A percentile compares a stretch with the other conserved stretches of the same genome.
Conservation (phyloP, 2,797 vertebrate genomes). For the Diceros bicornis region DNA sequence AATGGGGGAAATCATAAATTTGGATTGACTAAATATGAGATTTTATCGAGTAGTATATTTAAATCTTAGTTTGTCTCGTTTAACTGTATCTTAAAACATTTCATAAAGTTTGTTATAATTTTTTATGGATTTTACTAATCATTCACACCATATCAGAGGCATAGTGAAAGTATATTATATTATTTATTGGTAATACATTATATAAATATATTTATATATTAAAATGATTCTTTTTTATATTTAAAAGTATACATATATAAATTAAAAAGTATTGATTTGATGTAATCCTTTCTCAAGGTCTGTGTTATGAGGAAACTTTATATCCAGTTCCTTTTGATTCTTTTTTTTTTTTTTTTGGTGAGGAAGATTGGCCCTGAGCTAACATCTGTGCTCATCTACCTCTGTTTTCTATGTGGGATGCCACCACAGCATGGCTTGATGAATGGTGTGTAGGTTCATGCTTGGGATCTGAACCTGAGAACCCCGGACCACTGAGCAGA, state of each 20-base stretch:
- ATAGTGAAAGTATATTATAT: neutral
- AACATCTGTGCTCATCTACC: no score
- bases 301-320: neutral
- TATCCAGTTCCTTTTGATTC: neutral
- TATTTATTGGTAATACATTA: constrained; percentile 10
- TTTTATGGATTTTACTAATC: constrained; percentile 10
- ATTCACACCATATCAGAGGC: neutral
- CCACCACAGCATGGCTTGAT: no score
- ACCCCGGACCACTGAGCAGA: no score
- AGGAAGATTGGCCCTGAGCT: no score
- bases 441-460: no score
- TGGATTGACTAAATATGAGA: neutral
- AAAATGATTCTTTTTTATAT: neutral
- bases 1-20: constrained; percentile 14
- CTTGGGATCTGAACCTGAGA: no score
- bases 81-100: constrained; percentile 61
- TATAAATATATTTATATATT: neutral
- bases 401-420: no score
- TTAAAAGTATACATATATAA: neutral
- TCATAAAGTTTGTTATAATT: constrained; percentile 1
- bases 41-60: constrained; percentile 37
- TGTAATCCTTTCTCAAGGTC: neutral
- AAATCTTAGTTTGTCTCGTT: constrained; percentile 27
- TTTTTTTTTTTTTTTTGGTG: no score
- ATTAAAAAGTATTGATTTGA: neutral